Conservation (phyloP, 2,113 vertebrate genomes). For the Antennarius striatus region DNA sequence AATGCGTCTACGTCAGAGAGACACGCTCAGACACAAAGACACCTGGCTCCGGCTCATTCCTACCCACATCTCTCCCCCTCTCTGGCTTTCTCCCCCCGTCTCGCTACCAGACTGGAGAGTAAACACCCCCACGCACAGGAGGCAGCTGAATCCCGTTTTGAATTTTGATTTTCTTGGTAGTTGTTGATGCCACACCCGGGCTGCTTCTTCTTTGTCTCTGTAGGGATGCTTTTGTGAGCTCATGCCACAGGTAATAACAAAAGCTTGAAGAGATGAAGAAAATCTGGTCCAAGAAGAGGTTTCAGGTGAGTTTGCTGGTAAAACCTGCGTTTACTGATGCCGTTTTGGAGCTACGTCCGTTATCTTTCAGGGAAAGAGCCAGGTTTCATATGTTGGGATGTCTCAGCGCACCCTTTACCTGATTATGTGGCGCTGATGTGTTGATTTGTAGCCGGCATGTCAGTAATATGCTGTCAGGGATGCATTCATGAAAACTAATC, state of each 20-base stretch:
- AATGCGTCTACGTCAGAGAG: slow-evolving; percentile 59
- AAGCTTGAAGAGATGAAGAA: slow-evolving; percentile 88
- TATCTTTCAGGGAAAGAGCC: not conserved
- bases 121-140: slow-evolving; percentile 49
- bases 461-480: not conserved
- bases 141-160: slow-evolving; percentile 33
- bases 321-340: not conserved
- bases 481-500: too few relatives aligned
- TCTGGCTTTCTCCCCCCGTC: slow-evolving; percentile 2
- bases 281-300: slow-evolving; percentile 98
- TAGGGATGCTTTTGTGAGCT: slow-evolving; percentile 54
- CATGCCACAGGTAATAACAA: slow-evolving; percentile 67
- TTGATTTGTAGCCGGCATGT: not conserved
- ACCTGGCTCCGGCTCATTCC: slow-evolving; percentile 54
- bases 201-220: slow-evolving; percentile 1
- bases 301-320: slow-evolving; percentile 86
- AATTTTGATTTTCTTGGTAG: slow-evolving; percentile 7
- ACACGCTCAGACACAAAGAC: slow-evolving; percentile 67
- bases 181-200: slow-evolving; percentile 58
- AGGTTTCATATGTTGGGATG: slow-evolving; percentile 8
- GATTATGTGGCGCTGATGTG: slow-evolving; percentile 10
- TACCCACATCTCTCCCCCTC: slow-evolving; percentile 11
- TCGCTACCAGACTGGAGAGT: slow-evolving; percentile 43
- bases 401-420: slow-evolving; percentile 51
- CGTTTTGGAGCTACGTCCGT: not conserved